Percentiles rank a stretch among this genome's conserved stretches.
phyloP scores from a whole-genome alignment of 2,113 vertebrate species.

The Thalassoma bifasciatum region DNA sequence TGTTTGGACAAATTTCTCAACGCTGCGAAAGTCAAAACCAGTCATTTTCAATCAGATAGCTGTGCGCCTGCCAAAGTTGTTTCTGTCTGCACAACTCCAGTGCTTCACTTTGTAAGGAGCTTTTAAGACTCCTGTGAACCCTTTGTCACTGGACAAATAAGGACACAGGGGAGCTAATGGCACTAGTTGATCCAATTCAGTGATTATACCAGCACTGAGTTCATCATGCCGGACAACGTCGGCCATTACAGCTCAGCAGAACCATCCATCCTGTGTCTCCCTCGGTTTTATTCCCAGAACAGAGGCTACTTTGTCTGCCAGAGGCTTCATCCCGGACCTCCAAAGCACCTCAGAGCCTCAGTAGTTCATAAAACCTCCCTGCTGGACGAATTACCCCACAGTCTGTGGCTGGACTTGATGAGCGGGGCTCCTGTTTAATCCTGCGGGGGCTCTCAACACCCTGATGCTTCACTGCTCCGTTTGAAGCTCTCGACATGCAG shows the following conservation, averaged over 20 bases:
- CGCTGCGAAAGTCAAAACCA: slow-evolving; percentile 24
- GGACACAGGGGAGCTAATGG: slow-evolving; percentile 45
- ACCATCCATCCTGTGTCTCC: slow-evolving; percentile 38
- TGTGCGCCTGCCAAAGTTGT: not conserved
- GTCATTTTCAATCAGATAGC: slow-evolving; percentile 32
- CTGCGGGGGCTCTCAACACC: slow-evolving; percentile 39
- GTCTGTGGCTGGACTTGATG: slow-evolving; percentile 55
- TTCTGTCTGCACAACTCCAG: slow-evolving; percentile 27
- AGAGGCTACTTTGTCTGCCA: slow-evolving; percentile 52
- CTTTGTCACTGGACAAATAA: slow-evolving; percentile 50
- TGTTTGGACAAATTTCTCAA: slow-evolving; percentile 22
- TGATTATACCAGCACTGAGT: slow-evolving; percentile 50
- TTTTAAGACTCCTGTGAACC: slow-evolving; percentile 20
- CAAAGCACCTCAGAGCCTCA: slow-evolving; percentile 17
- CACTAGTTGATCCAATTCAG: slow-evolving; percentile 39
- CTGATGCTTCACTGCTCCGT: slow-evolving; percentile 33
- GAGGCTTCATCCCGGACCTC: slow-evolving; percentile 30
- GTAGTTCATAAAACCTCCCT: slow-evolving; percentile 34
- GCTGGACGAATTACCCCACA: slow-evolving; percentile 57
- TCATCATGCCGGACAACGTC: slow-evolving; percentile 41
- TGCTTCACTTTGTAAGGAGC: slow-evolving; percentile 22
- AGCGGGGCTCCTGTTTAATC: slow-evolving; percentile 67
- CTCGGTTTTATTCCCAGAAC: slow-evolving; percentile 33
- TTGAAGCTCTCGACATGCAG: slow-evolving; percentile 53
- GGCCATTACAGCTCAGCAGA: slow-evolving; percentile 36